Evolutionary conservation across 2,797 vertebrate genomes (phyloP).

Genomic region (Anableps anableps): DNA sequence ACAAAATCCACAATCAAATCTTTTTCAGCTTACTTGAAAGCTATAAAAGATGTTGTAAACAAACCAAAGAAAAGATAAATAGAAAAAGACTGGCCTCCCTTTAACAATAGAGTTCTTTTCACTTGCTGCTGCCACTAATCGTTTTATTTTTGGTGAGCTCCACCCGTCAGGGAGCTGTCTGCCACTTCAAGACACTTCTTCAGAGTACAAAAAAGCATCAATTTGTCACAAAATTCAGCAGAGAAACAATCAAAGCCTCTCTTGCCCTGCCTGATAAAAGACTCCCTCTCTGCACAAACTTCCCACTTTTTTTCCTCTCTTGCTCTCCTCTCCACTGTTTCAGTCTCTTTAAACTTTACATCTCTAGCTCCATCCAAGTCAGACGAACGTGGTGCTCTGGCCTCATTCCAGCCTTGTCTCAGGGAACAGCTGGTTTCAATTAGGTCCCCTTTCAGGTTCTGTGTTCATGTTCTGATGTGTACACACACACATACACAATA

Average conservation of each 20-base stretch:
- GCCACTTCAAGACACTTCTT: slow-evolving; percentile 15
- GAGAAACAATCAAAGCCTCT: slow-evolving; percentile 38
- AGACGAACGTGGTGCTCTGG: slow-evolving; percentile 77
- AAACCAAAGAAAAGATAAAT: neutral
- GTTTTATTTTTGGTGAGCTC: slow-evolving; percentile 22
- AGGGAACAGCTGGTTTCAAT: slow-evolving; percentile 89
- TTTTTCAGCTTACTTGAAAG: neutral
- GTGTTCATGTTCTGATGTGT: slow-evolving; percentile 5
- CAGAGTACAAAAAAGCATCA: slow-evolving; percentile 42
- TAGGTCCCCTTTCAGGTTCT: slow-evolving; percentile 66
- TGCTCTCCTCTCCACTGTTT: slow-evolving; percentile 12
- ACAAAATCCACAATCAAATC: neutral
- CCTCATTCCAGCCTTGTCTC: slow-evolving; percentile 73
- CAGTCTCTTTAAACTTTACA: slow-evolving; percentile 1
- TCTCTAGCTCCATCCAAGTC: slow-evolving; percentile 57
- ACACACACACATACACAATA: slow-evolving; percentile 2
- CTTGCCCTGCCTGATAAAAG: slow-evolving; percentile 24
- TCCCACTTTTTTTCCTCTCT: neutral
- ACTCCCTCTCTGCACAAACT: slow-evolving; percentile 8
- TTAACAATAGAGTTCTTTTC: neutral
- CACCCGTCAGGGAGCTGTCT: slow-evolving; percentile 28
- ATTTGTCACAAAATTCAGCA: slow-evolving; percentile 46
- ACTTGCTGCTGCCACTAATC: slow-evolving; percentile 3
- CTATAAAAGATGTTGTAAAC: neutral
- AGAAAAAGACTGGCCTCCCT: neutral